A percentile compares a stretch with the other conserved stretches of the same genome.
Conservation (phyloP, 1,140 invertebrate species). For the Bombus fervidus region DNA sequence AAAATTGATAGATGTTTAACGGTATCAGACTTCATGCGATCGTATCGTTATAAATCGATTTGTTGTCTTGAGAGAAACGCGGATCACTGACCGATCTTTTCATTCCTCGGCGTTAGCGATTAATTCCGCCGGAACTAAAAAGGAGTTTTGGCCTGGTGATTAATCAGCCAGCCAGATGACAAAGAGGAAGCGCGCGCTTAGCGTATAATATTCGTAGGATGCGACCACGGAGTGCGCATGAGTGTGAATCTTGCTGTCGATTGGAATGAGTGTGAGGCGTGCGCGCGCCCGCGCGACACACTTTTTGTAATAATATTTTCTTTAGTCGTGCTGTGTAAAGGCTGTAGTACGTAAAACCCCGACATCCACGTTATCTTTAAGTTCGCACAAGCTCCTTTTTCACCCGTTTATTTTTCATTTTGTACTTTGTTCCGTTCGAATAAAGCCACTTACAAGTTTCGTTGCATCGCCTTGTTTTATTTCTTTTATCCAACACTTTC, state of each 20-base stretch:
- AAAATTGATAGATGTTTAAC: neutral
- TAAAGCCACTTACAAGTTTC: constrained; percentile 5
- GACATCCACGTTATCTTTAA: constrained; percentile 24
- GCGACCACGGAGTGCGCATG: constrained; percentile 51
- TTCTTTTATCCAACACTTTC: neutral
- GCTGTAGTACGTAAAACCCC: constrained; percentile 38
- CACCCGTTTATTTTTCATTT: constrained; percentile 15
- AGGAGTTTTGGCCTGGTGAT: neutral
- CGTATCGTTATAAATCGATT: neutral
- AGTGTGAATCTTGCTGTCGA: constrained; percentile 51
- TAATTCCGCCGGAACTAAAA: neutral
- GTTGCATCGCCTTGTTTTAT: constrained; percentile 7
- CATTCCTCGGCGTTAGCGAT: neutral
- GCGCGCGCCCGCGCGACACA: constrained; percentile 35
- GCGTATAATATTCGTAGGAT: constrained; percentile 21
- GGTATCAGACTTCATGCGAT: neutral
- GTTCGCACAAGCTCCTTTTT: constrained; percentile 3
- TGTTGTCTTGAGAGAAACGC: neutral
- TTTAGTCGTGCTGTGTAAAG: constrained; percentile 36
- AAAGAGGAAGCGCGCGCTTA: constrained; percentile 37
- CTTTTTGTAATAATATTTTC: constrained; percentile 45
- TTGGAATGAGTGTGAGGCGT: constrained; percentile 38
- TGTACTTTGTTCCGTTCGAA: neutral
- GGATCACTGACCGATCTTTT: neutral
- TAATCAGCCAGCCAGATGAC: constrained; percentile 39